A percentile compares a stretch with the other conserved stretches of the same genome.
Conservation (phyloP, 1,140 invertebrate genomes). For the Apis cerana region DNA sequence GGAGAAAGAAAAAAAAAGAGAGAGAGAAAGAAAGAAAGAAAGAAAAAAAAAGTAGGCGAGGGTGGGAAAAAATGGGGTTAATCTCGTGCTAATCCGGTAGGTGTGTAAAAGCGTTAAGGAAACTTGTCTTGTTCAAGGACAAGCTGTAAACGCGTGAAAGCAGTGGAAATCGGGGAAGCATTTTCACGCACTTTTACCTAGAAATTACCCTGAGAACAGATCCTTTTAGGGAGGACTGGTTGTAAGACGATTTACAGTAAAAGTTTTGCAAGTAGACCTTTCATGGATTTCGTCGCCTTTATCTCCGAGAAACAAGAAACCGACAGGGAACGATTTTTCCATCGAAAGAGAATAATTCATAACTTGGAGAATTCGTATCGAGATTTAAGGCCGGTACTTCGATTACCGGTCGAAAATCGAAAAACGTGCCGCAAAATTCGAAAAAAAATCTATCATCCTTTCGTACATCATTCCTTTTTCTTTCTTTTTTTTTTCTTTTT, state of each 20-base stretch:
- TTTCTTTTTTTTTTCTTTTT: too few relatives aligned
- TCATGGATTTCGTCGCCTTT: slow-evolving; percentile 45
- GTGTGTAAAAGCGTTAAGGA: not conserved
- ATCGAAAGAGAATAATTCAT: not conserved
- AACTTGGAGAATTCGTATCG: not conserved
- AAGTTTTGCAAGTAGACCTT: slow-evolving; percentile 56
- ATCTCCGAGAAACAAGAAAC: slow-evolving; percentile 29
- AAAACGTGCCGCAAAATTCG: too few relatives aligned
- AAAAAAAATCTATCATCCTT: too few relatives aligned
- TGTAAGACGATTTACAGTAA: slow-evolving; percentile 40
- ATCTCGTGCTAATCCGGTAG: slow-evolving; percentile 57
- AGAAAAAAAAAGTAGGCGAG: slow-evolving; percentile 17
- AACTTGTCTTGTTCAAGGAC: slow-evolving; percentile 1
- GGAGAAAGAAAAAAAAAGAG: slow-evolving; percentile 38
- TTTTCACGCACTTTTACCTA: not conserved
- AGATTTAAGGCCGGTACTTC: not conserved
- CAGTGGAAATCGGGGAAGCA: not conserved
- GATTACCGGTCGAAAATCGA: too few relatives aligned
- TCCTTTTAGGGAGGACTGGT: not conserved
- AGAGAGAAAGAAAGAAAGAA: too few relatives aligned
- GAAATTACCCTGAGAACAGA: not conserved
- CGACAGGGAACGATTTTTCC: not conserved
- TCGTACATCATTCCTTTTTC: too few relatives aligned
- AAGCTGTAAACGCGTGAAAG: slow-evolving; percentile 16
- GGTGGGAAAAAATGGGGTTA: slow-evolving; percentile 65